Base-by-base conservation (phyloP, 1,140 invertebrate species). In the Epicauta chinensis region DNA sequence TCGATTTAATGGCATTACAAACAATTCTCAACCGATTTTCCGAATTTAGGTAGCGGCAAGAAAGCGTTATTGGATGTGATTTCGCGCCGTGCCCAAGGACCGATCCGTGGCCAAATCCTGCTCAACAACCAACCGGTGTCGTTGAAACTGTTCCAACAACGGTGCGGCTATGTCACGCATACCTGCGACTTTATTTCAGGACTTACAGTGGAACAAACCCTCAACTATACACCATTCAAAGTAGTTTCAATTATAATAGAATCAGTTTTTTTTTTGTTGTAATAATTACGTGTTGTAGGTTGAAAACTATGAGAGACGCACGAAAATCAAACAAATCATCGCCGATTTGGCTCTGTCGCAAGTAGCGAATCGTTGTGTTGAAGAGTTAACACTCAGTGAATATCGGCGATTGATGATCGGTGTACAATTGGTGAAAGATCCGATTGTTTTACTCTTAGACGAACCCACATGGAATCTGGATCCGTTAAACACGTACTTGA, bases 381-480 rank as follows among this genome's bases (percentile, higher is more conserved):
- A 86, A 61, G 81, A 83, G 60, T 72, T 95, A 2, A 87, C 84
- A 4, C 80, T 83, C 36, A 89, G 89, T 55, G 92, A 96, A 71
- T 89, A 90, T 56, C 74, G 91, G 55, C 75, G 92, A 56, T 68
- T 95, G 1, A 83, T 89, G 56, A 87, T 95, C 50, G 92, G 89
- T 1, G 81, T 92, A 3, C 89, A 95, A 63, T 74, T 95, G 1
- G 85, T 94, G 9, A 83, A 91, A 70, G 91, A 95, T 74, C 91
- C 91, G 5, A 87, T 91, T 3, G 77, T 95, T 54, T 70, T 95
- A 0, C 73, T 96, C 0, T 70, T 94, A 37, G 92, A 95, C 66
- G 91, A 95, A 64, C 93, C 92, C 1, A 94, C 91, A 0, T 89
- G 86, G 79, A 89, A 91, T 56, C 75, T 94, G 36, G 91, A 94